Conservation (phyloP, 2,113 vertebrate species). For the Buteo buteo region DNA sequence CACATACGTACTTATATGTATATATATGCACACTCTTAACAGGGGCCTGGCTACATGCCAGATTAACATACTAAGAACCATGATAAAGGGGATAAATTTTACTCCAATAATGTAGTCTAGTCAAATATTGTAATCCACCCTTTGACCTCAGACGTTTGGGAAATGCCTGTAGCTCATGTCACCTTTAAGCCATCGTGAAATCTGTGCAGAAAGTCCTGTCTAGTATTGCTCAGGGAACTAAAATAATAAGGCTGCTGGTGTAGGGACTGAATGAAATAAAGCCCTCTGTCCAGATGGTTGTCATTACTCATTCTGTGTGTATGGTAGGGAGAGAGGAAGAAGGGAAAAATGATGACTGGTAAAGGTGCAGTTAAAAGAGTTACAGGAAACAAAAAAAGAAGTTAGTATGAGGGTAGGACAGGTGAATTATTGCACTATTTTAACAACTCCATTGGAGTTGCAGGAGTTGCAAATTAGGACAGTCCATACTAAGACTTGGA, state of each 20-base stretch:
- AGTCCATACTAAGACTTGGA: background rate
- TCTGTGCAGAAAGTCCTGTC: background rate
- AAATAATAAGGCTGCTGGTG: background rate
- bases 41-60: background rate
- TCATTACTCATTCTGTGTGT: background rate
- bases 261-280: background rate
- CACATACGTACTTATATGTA: background rate
- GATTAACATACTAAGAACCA: background rate
- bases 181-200: background rate
- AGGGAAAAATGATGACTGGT: background rate
- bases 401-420: background rate
- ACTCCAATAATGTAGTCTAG: background rate
- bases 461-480: background rate
- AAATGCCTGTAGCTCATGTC: background rate
- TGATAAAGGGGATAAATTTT: background rate
- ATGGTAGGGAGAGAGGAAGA: background rate
- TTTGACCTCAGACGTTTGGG: background rate
- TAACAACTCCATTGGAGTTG: background rate
- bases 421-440: background rate
- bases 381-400: background rate
- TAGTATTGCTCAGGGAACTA: background rate
- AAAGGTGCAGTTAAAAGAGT: background rate
- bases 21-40: background rate
- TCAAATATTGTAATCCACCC: background rate
- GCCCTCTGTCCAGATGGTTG: background rate